Conservation (phyloP, 2,113 vertebrate genomes). For the Eonycteris spelaea region DNA sequence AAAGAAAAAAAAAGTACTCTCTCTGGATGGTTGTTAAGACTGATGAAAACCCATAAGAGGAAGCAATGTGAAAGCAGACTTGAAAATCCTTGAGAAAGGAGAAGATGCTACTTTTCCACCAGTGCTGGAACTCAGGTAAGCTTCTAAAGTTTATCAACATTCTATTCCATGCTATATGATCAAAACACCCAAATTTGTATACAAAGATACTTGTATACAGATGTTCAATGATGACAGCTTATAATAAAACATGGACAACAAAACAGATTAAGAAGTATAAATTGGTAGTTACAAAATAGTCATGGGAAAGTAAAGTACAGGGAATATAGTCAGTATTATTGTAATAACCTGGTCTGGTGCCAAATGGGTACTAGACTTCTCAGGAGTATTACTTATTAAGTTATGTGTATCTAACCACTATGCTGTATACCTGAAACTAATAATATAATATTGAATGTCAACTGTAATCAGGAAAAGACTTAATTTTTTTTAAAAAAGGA, state of each 20-base stretch:
- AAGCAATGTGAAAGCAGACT: not conserved
- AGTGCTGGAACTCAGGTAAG: not conserved
- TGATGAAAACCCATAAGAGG: not conserved
- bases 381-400: not conserved
- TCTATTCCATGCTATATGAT: not conserved
- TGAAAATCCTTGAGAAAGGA: not conserved
- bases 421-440: not conserved
- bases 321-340: not conserved
- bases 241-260: not conserved
- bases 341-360: not conserved
- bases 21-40: not conserved
- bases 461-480: not conserved
- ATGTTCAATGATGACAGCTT: not conserved
- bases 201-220: not conserved
- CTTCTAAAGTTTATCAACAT: not conserved
- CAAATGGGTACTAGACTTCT: not conserved
- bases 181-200: not conserved
- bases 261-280: not conserved
- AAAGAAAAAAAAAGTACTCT: no score
- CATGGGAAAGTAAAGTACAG: not conserved
- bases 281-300: not conserved
- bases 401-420: not conserved
- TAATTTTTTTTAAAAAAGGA: not conserved
- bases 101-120: not conserved
- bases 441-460: no score